These are phyloP conservation scores for Dolomedes plantarius DNA, from an alignment of 2,888 invertebrate genomes.

Conservation along the genomic window DNA sequence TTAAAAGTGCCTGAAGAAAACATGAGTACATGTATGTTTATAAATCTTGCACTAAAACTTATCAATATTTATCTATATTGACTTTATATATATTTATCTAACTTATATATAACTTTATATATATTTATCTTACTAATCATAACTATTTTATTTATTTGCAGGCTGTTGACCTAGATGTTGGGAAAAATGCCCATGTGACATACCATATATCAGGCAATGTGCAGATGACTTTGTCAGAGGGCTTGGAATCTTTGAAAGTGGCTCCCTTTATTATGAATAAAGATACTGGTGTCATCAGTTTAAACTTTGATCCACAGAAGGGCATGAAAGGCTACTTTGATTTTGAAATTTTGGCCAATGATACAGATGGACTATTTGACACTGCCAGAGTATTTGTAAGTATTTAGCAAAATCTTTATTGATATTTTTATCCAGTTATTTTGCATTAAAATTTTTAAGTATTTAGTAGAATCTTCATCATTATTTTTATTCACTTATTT, in stretches of 20 bases:
- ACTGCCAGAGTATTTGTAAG: constrained; percentile 86
- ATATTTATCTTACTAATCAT: background rate
- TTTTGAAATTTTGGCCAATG: constrained; percentile 91
- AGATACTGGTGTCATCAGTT: constrained; percentile 87
- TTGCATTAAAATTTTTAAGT: too few species aligned
- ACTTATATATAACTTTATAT: too few species aligned
- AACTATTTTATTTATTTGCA: constrained; percentile 47
- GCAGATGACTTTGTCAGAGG: constrained; percentile 71
- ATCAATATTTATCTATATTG: too few species aligned
- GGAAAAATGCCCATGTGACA: constrained; percentile 76
- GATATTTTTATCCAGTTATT: too few species aligned
- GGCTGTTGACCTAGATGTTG: constrained; percentile 77
- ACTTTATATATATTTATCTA: too few species aligned
- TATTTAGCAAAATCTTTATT: too few species aligned
- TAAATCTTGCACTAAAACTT: too few species aligned
- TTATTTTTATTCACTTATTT: too few species aligned
- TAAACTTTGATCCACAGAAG: constrained; percentile 96
- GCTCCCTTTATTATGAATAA: constrained; percentile 89
- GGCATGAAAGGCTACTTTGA: constrained; percentile 98
- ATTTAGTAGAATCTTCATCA: too few species aligned
- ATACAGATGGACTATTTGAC: constrained; percentile 88
- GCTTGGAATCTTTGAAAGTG: constrained; percentile 85
- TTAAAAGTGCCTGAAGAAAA: too few species aligned
- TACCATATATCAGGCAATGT: constrained; percentile 80
- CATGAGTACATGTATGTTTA: too few species aligned